Base-by-base conservation (phyloP, 2,113 vertebrate species). In the Raja brachyura region DNA sequence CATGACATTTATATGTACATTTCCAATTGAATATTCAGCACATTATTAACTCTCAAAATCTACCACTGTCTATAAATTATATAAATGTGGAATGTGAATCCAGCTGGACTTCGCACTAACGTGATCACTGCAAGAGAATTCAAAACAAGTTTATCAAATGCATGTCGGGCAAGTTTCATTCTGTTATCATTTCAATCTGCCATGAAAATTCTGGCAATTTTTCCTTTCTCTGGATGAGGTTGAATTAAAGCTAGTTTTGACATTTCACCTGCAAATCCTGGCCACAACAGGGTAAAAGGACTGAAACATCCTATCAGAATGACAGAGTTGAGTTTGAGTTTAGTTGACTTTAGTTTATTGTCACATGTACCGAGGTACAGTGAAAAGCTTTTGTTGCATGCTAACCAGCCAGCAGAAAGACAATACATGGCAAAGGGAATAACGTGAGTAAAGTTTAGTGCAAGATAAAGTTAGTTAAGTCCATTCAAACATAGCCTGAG, bases 11-110 rank as follows among this genome's bases (percentile, higher is more conserved):
- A 92, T 48, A 73, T 48, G 16, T 73, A 73, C 66, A 92, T 16
- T 22, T 73, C 39, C 16, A 48, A 73, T 92, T 73, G 88, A 73
- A 92, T 92, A 73, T 92, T 73, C 88, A 70, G 31, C 88, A 92
- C 39, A 66, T 92, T 86, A 86, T 31, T 68, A 92, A 92, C 88
- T 92, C 68, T 6, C 22, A 20, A 73, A 73, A 92, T 48, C 88
- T 92, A 73, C 88, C 31, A 92, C 22, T 11, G 63, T 48, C 88
- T 48, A 48, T 92, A 73, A 73, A 73, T 73, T 70, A 92, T 92
- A 33, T 73, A 18, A 73, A 92, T 66, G 66, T 92, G 68, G 68
- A 73, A 68, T 13, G 20, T 92, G 63, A 92, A 92, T 92, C 88
- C 88, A 48, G 68, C 66, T 73, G 88, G 66, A 70, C 66, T 73